Conservation (phyloP, 2,113 vertebrate species). For the Dipodomys merriami region DNA sequence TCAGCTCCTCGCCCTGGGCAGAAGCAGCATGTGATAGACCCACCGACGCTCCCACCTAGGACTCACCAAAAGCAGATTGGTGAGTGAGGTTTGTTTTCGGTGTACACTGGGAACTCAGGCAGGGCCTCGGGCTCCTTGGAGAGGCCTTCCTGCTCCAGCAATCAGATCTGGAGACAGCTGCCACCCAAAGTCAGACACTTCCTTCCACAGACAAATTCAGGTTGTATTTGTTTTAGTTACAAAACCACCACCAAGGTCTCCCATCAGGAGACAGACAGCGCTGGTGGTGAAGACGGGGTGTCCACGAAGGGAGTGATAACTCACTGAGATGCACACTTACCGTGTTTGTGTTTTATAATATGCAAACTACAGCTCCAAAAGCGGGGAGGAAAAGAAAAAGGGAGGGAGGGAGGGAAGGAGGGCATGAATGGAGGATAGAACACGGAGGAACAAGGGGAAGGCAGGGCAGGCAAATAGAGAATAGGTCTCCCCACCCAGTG, state of each 20-base stretch:
- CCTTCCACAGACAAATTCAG: background rate
- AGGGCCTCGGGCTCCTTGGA: background rate
- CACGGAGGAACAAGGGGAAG: background rate
- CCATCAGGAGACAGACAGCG: background rate
- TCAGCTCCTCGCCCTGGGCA: background rate
- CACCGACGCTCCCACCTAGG: background rate
- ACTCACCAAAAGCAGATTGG: background rate
- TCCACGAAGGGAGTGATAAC: background rate
- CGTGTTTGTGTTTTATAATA: background rate
- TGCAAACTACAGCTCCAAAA: background rate
- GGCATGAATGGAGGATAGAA: background rate
- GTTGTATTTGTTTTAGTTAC: background rate
- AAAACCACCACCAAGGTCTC: background rate
- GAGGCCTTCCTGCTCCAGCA: background rate
- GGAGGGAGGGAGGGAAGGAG: too few relatives aligned
- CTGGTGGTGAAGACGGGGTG: background rate
- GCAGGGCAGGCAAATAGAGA: background rate
- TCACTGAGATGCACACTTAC: background rate
- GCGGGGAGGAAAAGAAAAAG: too few relatives aligned
- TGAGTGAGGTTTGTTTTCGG: background rate
- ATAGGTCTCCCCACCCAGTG: accelerated
- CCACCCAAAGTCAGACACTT: background rate
- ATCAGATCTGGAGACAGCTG: background rate
- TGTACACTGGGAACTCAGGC: too few relatives aligned
- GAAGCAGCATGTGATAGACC: background rate